Evolutionary conservation across 23 tunicate species (phyloP), one percentile per base, ranked within the genome.

Genomic region (Clavelina lepadiformis): DNA sequence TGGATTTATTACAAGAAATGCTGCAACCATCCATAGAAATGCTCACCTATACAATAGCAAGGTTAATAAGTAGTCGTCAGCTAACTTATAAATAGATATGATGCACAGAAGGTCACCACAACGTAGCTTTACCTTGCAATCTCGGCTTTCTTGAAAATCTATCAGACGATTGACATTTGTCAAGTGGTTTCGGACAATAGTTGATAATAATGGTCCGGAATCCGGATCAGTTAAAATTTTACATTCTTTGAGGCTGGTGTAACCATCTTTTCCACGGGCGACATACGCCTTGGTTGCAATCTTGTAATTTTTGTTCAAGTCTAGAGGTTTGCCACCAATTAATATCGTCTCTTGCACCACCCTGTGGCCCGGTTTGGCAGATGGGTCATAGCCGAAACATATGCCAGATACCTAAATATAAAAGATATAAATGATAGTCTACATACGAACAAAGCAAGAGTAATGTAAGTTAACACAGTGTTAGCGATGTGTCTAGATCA

Each of bases 241-340:
- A 49, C 95, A 86, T 2, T 58, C 20, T 15, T 52, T 64, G 50
- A 86, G 56, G 26, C 85, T 65, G 6, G 32, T 41, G 47, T 91
- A 91, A 5, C 98, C 98, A 45, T 91, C 98, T 30, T 63, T 53
- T 5, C 98, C 98, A 2, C 78, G 72, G 8, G 98, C 91, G 5
- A 91, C 88, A 63, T 91, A 91, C 7, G 91, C 91, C 53, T 91
- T 91, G 29, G 98, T 91, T 5, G 81, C 98, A 63, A 91, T 45
- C 24, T 28, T 69, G 69, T 91, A 91, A 3, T 11, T 28, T 36
- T 51, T 46, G n/a, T 62, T 31, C 60, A 82, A 58, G 21, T 91
- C 98, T 1, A 91, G 55, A 3, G 84, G 84, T 36, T 67, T 19
- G 6, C 80, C 84, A 29, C 67, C 56, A 2, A 91, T 69, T 30